These are phyloP conservation scores for Pteronura brasiliensis DNA, from an alignment of 2,113 vertebrate species.

Conservation along the genomic window DNA sequence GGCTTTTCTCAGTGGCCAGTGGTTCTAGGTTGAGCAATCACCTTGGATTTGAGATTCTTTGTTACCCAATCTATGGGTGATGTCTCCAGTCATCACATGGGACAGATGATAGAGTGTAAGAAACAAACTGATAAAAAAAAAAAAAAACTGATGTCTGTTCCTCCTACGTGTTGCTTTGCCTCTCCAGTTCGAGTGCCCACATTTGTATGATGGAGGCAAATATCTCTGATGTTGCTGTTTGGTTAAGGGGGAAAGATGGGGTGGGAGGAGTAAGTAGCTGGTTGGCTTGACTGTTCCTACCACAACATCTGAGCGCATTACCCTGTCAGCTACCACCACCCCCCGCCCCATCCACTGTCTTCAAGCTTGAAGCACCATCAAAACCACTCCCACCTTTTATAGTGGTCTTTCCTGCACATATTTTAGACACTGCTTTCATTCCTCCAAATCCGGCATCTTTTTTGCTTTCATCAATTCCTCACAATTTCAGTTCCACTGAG, in stretches of 20 bases:
- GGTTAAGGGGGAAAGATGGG: neutral
- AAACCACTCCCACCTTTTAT: neutral
- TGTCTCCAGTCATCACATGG: neutral
- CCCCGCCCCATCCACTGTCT: neutral
- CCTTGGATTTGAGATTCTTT: neutral
- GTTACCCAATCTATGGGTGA: neutral
- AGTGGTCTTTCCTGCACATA: neutral
- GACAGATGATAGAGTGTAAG: neutral
- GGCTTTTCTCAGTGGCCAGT: neutral
- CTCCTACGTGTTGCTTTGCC: neutral
- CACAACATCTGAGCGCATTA: neutral
- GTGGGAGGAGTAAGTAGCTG: neutral
- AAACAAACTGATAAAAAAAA: neutral
- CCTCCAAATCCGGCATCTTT: neutral
- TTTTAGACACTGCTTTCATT: neutral
- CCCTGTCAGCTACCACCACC: neutral
- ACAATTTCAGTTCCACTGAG: neutral
- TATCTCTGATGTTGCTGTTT: neutral
- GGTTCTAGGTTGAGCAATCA: neutral
- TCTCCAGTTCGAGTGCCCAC: neutral
- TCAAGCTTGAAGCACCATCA: neutral
- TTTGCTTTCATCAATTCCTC: neutral
- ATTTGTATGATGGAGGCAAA: neutral
- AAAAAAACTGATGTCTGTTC: neutral
- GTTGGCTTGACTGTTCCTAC: neutral